Conservation (phyloP, 2,888 invertebrate species). For the Bruchidius siliquastri region DNA sequence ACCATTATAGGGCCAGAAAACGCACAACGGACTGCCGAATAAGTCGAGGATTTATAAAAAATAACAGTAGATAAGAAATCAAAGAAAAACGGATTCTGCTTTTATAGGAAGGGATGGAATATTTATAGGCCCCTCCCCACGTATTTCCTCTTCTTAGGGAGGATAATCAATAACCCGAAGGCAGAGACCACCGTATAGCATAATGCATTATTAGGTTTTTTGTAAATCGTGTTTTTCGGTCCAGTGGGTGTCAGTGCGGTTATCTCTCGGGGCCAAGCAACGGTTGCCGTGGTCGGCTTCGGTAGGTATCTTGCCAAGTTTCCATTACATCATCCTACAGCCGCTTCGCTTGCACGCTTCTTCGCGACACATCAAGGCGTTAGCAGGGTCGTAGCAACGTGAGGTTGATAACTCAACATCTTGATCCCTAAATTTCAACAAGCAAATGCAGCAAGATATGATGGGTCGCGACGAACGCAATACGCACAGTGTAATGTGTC, state of each 20-base stretch:
- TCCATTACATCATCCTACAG: not conserved
- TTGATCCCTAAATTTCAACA: too few species aligned
- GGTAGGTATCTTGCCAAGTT: not conserved
- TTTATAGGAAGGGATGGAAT: not conserved
- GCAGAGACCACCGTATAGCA: not conserved
- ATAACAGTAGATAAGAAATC: too few species aligned
- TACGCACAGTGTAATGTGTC: too few species aligned
- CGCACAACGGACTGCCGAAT: too few species aligned
- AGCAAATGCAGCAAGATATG: too few species aligned
- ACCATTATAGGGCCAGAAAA: too few species aligned
- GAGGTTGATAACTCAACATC: too few species aligned
- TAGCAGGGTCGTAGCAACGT: not conserved
- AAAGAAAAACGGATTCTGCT: too few species aligned
- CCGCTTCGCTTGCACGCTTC: not conserved
- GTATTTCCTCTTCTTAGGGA: not conserved
- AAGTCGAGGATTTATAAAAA: too few species aligned
- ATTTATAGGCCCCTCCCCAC: not conserved
- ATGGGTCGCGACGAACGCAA: too few species aligned
- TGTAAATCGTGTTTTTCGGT: constrained; percentile 32
- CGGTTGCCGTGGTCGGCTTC: not conserved
- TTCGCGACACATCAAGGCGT: not conserved
- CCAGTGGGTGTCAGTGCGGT: constrained; percentile 33
- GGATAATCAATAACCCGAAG: constrained; percentile 19
- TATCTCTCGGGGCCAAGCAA: constrained; percentile 34
- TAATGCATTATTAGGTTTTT: constrained; percentile 25